phyloP scores from a whole-genome alignment of 2,888 invertebrate species.

The Pycnomerus fuliginosus region DNA sequence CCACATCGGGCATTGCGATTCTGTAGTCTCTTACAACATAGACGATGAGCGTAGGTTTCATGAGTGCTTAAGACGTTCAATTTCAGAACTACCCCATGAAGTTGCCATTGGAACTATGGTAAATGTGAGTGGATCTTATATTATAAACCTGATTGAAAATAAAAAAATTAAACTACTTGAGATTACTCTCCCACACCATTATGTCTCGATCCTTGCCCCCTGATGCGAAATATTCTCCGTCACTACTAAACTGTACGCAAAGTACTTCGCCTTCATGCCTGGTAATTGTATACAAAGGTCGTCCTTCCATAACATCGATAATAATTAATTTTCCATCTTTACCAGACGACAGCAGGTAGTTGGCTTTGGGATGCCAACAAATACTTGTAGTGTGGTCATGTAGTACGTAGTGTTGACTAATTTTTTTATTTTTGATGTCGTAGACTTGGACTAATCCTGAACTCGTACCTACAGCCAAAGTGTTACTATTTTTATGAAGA shows the following conservation, averaged over 20 bases:
- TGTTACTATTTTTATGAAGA: constrained; percentile 82
- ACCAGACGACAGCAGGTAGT: constrained; percentile 78
- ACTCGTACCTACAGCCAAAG: constrained; percentile 72
- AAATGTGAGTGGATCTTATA: no score
- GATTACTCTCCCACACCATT: no score
- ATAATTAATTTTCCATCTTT: constrained; percentile 85
- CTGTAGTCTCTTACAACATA: no score
- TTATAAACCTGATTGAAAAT: no score
- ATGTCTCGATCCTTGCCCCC: constrained; percentile 78
- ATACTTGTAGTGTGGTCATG: constrained; percentile 69
- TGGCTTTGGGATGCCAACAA: constrained; percentile 85
- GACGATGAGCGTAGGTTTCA: no score
- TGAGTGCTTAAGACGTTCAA: no score
- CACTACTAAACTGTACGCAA: constrained; percentile 72
- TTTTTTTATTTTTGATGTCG: constrained; percentile 74
- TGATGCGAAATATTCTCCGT: constrained; percentile 82
- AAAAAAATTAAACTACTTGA: no score
- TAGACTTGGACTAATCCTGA: constrained; percentile 80
- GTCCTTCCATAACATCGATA: constrained; percentile 85
- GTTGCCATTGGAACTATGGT: no score
- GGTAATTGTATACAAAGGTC: constrained; percentile 83
- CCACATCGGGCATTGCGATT: no score
- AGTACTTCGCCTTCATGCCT: constrained; percentile 74
- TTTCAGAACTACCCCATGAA: no score
- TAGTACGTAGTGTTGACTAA: constrained; percentile 81